Percentiles rank a stretch among this genome's conserved stretches.
Conservation (phyloP, 1,140 invertebrate species). For the Scaptomyza graminum region DNA sequence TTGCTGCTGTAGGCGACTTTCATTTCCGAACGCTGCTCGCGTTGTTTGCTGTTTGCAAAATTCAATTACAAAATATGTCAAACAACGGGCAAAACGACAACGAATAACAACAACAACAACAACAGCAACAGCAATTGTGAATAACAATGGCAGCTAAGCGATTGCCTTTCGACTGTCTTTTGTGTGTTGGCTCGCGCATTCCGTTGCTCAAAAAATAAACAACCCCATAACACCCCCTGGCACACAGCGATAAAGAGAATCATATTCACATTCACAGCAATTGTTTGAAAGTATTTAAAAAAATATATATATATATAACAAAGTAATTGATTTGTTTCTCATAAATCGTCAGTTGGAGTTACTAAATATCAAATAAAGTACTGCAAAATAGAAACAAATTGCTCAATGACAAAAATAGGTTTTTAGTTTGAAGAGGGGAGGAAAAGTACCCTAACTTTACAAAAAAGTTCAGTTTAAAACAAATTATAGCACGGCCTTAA, state of each 20-base stretch:
- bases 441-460: too few species aligned
- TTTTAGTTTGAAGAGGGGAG: too few species aligned
- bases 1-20: constrained; percentile 22
- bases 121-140: constrained; percentile 12
- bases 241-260: not conserved
- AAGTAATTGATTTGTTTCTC: too few species aligned
- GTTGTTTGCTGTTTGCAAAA: constrained; percentile 48
- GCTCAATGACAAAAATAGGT: too few species aligned
- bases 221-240: not conserved
- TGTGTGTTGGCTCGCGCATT: constrained; percentile 26
- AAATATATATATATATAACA: too few species aligned
- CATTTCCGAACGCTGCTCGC: constrained; percentile 38
- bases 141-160: constrained; percentile 11
- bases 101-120: constrained; percentile 28
- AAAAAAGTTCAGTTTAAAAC: too few species aligned
- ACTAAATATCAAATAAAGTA: too few species aligned
- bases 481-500: too few species aligned
- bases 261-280: too few species aligned
- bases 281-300: too few species aligned
- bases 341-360: too few species aligned
- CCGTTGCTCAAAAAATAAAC: not conserved
- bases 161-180: constrained; percentile 32
- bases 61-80: constrained; percentile 82
- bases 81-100: constrained; percentile 50
- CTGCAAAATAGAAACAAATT: too few species aligned